Evolutionary conservation across 2,797 vertebrate genomes (phyloP), one percentile per base, ranked within the genome.

Genomic region (Garrulus glandarius): DNA sequence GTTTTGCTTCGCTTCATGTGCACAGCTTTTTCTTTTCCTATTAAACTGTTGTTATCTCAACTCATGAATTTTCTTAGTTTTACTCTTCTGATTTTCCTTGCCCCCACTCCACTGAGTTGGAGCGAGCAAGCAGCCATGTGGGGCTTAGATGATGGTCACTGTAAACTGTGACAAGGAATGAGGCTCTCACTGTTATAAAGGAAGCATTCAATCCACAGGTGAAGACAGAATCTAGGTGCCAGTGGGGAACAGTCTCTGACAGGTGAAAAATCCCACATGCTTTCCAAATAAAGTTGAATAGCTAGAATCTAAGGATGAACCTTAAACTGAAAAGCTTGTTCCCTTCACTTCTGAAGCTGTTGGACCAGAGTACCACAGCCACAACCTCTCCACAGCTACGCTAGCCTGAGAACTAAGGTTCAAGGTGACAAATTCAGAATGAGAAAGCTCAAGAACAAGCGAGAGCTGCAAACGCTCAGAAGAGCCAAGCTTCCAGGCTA

Each of bases 81-180:
- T 29, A 56, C 16, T 14, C 19, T 30, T 46, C 23, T 0, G 0
- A 52, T 41, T 68, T 30, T 63, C 34, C 36, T 15, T 1, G 15
- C 11, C 8, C 20, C 13, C 18, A 71, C 7, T 5, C 50, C 24
- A 44, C 13, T 6, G 32, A 60, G 43, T 2, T 13, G 6, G 9
- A 67, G 32, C 3, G 5, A 90, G 21, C 1, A 3, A 71, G 47
- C 16, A 69, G 21, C 32, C 5, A 1, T 15, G 23, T 39, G 11
- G 4, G 46, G 34, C 34, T 78, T 13, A 63, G 34, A 5, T 68
- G 27, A 32, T 7, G 12, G 32, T 30, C 9, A 50, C 2, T 2
- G 49, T 78, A 41, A 86, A 57, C 15, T 10, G 14, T 2, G 15
- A 46, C 52, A 80, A 49, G 18, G 26, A 61, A 68, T 6, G 19